Evolutionary conservation across 1,140 invertebrate genomes (phyloP), one percentile per base, ranked within the genome.

Genomic region (Drosophila ananassae): DNA sequence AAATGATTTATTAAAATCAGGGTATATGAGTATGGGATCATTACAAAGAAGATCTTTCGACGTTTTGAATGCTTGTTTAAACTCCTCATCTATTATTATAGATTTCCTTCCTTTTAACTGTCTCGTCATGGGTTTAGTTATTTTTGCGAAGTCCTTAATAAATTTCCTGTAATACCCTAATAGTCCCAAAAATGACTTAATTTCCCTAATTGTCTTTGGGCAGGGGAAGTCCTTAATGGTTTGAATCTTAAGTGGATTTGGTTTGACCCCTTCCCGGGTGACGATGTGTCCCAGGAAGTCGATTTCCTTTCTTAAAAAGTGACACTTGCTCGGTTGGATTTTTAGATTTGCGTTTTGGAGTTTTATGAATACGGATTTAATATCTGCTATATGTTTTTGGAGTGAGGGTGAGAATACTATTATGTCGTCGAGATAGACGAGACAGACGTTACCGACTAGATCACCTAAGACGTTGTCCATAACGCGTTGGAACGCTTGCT

Each of bases 141-240:
- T 48, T 47, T 44, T 44, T 12, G 28, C 56, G 44, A 48, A 48
- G 28, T 58, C 44, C 12, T 32, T 58, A 32, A 48, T 58, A 9
- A 48, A 63, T 46, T 63, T 52, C 39, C 56, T 52, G 13, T 52
- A 52, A 32, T 32, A 52, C 13, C 50, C 50, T 5, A 52, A 52
- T 48, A 58, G 30, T 30, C 30, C 44, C 32, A 58, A 34, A 30
- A 58, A 48, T 22, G 44, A 58, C 4, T 58, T 48, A 25, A 48
- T 58, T 58, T 58, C 44, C 17, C 56, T 51, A 17, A 10, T n/a
- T 3, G 58, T 60, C 21, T 37, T 51, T 30, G 47, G 50, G 28
- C 50, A 52, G 30, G 47, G 58, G 47, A 60, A 60, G 21, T n/a
- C n/a, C n/a, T n/a, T n/a, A n/a, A 52, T 52, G 13, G 50, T n/a